Conservation (phyloP, 2,797 vertebrate species). For the Crenichthys baileyi region DNA sequence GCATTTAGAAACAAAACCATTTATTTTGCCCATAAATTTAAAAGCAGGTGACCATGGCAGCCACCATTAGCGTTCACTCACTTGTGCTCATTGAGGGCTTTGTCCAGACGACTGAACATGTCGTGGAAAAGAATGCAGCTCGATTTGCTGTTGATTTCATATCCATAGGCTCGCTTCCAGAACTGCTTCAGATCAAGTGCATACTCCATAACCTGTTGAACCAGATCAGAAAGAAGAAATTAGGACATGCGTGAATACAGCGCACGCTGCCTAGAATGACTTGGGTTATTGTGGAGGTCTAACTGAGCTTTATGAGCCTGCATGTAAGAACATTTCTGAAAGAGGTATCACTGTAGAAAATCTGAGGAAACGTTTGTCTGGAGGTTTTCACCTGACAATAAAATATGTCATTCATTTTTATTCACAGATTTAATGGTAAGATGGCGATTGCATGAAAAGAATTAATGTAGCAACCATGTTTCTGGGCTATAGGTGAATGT, state of each 20-base stretch:
- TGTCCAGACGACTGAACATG: conserved; percentile 87
- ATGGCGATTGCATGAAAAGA: background rate
- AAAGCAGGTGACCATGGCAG: background rate
- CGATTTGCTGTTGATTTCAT: conserved; percentile 92
- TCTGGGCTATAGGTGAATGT: background rate
- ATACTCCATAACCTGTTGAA: conserved; percentile 90
- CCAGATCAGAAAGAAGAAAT: background rate
- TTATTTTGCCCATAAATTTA: background rate
- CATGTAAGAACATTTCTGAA: background rate
- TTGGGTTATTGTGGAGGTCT: background rate
- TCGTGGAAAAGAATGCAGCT: conserved; percentile 94
- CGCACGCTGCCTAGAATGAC: background rate
- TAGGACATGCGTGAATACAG: background rate
- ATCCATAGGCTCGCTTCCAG: conserved; percentile 93
- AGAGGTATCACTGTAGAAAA: background rate
- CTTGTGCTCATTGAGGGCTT: conserved; percentile 78
- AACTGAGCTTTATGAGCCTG: background rate
- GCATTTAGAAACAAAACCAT: background rate
- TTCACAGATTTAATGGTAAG: no score
- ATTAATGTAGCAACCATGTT: background rate
- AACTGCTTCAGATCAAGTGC: conserved; percentile 92
- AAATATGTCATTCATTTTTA: no score
- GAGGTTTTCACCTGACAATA: no score
- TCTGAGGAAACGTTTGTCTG: background rate
- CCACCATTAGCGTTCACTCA: conserved; percentile 37